phyloP scores from a whole-genome alignment of 2,113 vertebrate species.

The Anguilla rostrata region DNA sequence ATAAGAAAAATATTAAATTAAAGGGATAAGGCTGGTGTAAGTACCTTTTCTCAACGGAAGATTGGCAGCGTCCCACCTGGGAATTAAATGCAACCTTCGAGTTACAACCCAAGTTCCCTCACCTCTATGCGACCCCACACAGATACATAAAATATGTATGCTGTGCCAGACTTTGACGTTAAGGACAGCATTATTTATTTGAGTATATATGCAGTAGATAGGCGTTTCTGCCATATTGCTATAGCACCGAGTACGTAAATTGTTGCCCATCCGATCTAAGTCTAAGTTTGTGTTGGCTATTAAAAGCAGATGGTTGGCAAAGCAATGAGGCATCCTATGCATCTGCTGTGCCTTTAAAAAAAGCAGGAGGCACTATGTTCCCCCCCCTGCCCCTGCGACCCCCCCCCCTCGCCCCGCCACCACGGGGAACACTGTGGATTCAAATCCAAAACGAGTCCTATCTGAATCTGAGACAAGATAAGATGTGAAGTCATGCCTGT shows the following conservation, averaged over 20 bases:
- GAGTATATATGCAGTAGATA: not conserved
- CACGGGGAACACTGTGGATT: not conserved
- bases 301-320: conserved; percentile 1
- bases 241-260: not conserved
- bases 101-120: too few relatives aligned
- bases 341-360: conserved; percentile 16
- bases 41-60: too few relatives aligned
- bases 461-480: conserved; percentile 23
- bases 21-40: too few relatives aligned
- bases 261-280: not conserved
- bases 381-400: too few relatives aligned
- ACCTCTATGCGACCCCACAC: too few relatives aligned
- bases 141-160: too few relatives aligned
- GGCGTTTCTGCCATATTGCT: not conserved
- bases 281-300: not conserved
- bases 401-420: not conserved
- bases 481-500: conserved; percentile 22
- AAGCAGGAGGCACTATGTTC: not conserved
- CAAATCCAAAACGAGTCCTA: conserved; percentile 20
- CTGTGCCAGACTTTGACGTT: not conserved
- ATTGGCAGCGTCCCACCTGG: too few relatives aligned
- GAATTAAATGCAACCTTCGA: too few relatives aligned
- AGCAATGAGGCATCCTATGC: not conserved
- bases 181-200: not conserved
- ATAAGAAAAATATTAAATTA: too few relatives aligned